Evolutionary conservation across 2,797 vertebrate species (phyloP).

Genomic region (Psittacula derbiana): DNA sequence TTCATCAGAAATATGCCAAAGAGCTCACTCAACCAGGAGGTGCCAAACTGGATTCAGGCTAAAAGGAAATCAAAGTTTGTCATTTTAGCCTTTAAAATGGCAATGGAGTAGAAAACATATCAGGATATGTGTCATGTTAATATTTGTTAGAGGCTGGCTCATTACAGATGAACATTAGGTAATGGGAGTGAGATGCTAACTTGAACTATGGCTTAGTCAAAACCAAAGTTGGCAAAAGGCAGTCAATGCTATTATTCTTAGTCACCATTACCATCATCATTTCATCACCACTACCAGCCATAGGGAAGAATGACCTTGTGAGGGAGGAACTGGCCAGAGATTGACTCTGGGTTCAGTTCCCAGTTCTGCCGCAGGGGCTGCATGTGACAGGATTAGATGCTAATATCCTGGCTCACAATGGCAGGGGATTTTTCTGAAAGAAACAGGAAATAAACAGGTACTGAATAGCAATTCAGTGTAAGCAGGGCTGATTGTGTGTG

Average conservation of each 20-base stretch:
- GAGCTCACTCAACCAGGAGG: neutral
- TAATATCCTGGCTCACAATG: neutral
- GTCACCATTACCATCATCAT: neutral
- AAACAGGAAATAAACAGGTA: constrained; percentile 13
- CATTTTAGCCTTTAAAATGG: neutral
- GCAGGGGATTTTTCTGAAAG: neutral
- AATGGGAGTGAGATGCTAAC: neutral
- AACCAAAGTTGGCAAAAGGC: neutral
- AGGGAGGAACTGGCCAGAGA: neutral
- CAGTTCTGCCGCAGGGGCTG: neutral
- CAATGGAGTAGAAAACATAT: neutral
- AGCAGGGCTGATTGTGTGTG: neutral
- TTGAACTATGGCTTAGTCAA: neutral
- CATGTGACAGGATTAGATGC: neutral
- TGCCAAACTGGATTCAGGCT: neutral
- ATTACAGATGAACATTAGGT: neutral
- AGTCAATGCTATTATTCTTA: neutral
- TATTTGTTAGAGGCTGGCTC: neutral
- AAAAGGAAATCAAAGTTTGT: neutral
- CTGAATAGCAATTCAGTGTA: neutral
- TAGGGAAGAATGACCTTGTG: neutral
- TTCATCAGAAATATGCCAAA: neutral
- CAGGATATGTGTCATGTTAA: neutral
- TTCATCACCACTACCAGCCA: neutral
- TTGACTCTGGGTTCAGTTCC: neutral